Base-by-base conservation (phyloP, 2,797 vertebrate genomes). In the Rallus crepitans region DNA sequence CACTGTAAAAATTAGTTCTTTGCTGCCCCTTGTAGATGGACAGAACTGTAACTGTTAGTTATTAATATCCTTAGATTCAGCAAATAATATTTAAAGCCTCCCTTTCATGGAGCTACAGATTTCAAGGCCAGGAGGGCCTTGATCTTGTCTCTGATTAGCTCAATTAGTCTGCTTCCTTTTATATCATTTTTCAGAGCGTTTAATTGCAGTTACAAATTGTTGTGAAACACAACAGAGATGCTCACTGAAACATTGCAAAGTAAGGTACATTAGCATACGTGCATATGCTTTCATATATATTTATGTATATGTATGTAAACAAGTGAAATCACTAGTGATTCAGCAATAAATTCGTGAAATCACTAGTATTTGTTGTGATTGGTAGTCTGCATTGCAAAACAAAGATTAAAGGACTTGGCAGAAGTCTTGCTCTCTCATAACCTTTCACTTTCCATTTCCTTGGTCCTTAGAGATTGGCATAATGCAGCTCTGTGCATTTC, bases 161-260 rank as follows among this genome's bases (percentile, higher is more conserved):
- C 85, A 96, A 95, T 95, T 93, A 95, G 84, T 90, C 56, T 93
- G 53, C 63, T 97, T 94, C 86, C 94, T 96, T 70, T 97, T 96
- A 53, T 93, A 85, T 91, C 7, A 82, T 92, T 97, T 97, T 96
- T 82, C 84, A 97, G 96, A 86, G 59, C 87, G 92, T 93, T 96
- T 96, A 96, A 97, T 96, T 97, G 86, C 92, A 94, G 87, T 78
- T 95, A 84, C 64, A 95, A 96, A 92, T 88, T 90, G 79, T 88
- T 96, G 89, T 95, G 76, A 90, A 77, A 75, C 87, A 76, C 65
- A 91, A 84, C 28, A 20, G 65, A 88, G 68, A 68, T 83, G 35
- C 75, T 77, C 71, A 19, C 75, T 73, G 92, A 96, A 95, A 92
- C 64, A 64, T 1, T 48, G 6, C 57, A 42, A 91, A 78, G 82